Evolutionary conservation across 2,888 invertebrate species (phyloP).

Genomic region (Antheraea assamensis): DNA sequence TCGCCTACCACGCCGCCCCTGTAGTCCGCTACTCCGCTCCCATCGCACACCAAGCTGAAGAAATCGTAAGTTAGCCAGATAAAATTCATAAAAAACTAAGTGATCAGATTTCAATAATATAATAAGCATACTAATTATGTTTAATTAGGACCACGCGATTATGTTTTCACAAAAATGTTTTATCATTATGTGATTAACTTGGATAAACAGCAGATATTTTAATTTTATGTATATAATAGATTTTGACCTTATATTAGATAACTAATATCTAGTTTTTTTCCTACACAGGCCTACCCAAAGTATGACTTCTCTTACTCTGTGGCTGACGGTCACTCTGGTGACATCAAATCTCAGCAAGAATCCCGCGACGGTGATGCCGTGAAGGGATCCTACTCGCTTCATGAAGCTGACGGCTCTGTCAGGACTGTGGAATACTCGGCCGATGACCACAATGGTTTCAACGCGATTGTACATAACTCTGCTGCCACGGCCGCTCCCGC

Average conservation of each 20-base stretch:
- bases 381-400: constrained; percentile 79
- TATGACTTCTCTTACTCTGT: constrained; percentile 74
- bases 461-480: constrained; percentile 52
- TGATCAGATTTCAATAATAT: not conserved
- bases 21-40: constrained; percentile 41
- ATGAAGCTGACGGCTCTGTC: constrained; percentile 76
- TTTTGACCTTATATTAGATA: not conserved
- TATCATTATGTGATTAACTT: no score
- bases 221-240: not conserved
- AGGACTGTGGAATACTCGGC: constrained; percentile 77
- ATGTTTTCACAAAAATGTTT: no score
- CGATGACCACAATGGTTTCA: constrained; percentile 69
- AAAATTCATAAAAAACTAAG: not conserved
- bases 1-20: constrained; percentile 37
- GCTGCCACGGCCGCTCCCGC: constrained; percentile 39
- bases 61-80: constrained; percentile 29
- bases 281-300: constrained; percentile 63
- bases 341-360: constrained; percentile 75
- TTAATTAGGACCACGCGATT: no score
- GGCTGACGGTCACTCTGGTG: constrained; percentile 72
- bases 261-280: not conserved
- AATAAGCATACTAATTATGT: no score
- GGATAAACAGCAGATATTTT: no score
- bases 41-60: constrained; percentile 33
- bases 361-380: constrained; percentile 78